These are phyloP conservation scores for Spodoptera frugiperda DNA, from an alignment of 1,140 invertebrate species.

Conservation along the genomic window DNA sequence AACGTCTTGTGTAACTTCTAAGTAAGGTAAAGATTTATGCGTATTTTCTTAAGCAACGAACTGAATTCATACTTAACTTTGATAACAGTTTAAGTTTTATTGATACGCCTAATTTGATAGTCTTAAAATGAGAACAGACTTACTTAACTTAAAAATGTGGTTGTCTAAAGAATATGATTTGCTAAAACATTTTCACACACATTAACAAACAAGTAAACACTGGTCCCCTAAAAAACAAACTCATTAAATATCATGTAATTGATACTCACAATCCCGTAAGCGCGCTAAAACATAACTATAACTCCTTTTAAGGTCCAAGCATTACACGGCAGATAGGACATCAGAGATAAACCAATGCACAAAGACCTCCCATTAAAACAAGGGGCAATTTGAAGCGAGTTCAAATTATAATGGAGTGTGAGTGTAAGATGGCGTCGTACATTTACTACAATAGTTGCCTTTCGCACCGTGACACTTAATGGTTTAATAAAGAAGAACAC, in stretches of 20 bases:
- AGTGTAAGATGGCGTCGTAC: background rate
- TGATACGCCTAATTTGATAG: too few species aligned
- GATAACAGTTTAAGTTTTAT: too few species aligned
- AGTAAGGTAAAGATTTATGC: too few species aligned
- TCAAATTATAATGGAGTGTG: too few species aligned
- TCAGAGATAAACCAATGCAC: too few species aligned
- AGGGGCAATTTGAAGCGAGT: too few species aligned
- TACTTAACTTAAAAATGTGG: too few species aligned
- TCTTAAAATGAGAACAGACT: too few species aligned
- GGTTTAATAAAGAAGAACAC: conserved; percentile 51
- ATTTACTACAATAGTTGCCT: conserved; percentile 25
- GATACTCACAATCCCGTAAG: background rate
- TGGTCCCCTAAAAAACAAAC: background rate
- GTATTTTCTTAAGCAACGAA: too few species aligned
- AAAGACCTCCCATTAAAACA: too few species aligned
- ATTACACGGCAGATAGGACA: background rate
- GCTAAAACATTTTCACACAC: background rate
- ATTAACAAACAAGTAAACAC: background rate
- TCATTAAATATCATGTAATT: background rate
- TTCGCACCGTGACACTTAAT: conserved; percentile 48
- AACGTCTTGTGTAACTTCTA: background rate
- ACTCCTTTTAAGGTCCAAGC: background rate
- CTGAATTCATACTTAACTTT: too few species aligned
- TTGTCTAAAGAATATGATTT: too few species aligned
- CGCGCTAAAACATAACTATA: background rate